phyloP scores from a whole-genome alignment of 2,888 invertebrate species.

The Callimorpha dominula region DNA sequence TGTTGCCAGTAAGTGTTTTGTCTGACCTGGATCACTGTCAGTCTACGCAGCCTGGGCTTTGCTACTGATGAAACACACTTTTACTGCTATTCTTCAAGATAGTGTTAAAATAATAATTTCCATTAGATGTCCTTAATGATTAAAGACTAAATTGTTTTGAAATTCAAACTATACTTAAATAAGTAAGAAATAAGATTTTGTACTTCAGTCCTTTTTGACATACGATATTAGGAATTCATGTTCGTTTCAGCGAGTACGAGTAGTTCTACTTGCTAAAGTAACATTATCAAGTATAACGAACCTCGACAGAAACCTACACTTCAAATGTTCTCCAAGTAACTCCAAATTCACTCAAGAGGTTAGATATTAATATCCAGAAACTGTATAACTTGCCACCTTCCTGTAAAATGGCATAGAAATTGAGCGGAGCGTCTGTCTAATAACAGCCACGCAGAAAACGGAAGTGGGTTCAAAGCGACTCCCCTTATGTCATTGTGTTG shows the following conservation, averaged over 20 bases:
- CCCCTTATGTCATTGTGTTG: constrained; percentile 75
- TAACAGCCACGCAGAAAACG: constrained; percentile 71
- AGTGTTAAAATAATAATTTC: neutral
- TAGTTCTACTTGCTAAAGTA: neutral
- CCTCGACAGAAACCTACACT: neutral
- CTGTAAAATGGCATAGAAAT: constrained; percentile 62
- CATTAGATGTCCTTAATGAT: neutral
- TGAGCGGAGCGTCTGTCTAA: constrained; percentile 63
- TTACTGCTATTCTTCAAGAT: neutral
- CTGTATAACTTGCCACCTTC: constrained; percentile 49
- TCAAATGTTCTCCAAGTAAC: constrained; percentile 8
- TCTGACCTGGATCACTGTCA: too few relatives aligned
- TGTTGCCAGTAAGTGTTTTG: too few relatives aligned
- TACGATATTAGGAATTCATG: neutral
- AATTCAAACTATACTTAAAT: neutral
- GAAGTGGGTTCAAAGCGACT: constrained; percentile 69
- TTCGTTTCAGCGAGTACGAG: neutral
- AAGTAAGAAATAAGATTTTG: neutral
- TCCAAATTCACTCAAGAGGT: constrained; percentile 23
- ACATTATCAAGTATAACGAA: neutral
- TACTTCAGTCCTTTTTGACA: neutral
- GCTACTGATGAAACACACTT: neutral
- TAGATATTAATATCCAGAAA: constrained; percentile 55
- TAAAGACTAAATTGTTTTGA: neutral
- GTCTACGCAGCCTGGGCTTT: too few relatives aligned